Evolutionary conservation across 2,797 vertebrate species (phyloP).

Genomic region (Botia kubotai): DNA sequence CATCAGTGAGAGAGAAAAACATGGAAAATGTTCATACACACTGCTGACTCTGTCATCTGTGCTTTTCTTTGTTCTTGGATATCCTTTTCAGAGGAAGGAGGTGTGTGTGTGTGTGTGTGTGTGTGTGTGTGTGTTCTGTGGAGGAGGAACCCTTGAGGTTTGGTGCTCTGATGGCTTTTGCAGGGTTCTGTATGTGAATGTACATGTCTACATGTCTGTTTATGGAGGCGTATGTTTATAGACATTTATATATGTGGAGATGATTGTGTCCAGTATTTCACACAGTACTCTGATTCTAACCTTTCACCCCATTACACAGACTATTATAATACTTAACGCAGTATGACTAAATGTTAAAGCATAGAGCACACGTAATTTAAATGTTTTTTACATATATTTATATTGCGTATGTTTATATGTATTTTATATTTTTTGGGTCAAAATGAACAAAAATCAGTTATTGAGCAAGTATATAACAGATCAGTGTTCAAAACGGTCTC

Average conservation of each 20-base stretch:
- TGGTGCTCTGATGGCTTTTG: slow-evolving; percentile 62
- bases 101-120: too few species aligned
- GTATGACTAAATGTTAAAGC: too few species aligned
- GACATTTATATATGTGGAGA: slow-evolving; percentile 16
- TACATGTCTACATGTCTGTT: background rate
- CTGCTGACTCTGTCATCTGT: slow-evolving; percentile 21
- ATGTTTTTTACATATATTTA: too few species aligned
- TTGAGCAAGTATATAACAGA: too few species aligned
- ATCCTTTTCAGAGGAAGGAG: slow-evolving; percentile 14
- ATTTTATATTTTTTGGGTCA: too few species aligned
- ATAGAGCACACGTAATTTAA: too few species aligned
- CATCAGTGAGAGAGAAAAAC: slow-evolving; percentile 10
- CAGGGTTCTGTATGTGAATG: slow-evolving; percentile 48
- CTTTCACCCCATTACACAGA: slow-evolving; percentile 7
- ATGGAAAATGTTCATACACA: slow-evolving; percentile 6
- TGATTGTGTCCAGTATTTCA: slow-evolving; percentile 10
- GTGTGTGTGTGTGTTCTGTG: background rate
- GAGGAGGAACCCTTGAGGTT: slow-evolving; percentile 17
- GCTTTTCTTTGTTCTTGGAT: slow-evolving; percentile 43
- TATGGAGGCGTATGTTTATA: slow-evolving; percentile 44
- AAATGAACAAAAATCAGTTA: too few species aligned
- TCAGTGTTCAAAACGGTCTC: too few species aligned
- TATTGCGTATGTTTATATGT: too few species aligned
- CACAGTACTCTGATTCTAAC: background rate
- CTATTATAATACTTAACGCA: background rate